Evolutionary conservation across 2,113 vertebrate species (phyloP).

Genomic region (Triplophysa rosa): DNA sequence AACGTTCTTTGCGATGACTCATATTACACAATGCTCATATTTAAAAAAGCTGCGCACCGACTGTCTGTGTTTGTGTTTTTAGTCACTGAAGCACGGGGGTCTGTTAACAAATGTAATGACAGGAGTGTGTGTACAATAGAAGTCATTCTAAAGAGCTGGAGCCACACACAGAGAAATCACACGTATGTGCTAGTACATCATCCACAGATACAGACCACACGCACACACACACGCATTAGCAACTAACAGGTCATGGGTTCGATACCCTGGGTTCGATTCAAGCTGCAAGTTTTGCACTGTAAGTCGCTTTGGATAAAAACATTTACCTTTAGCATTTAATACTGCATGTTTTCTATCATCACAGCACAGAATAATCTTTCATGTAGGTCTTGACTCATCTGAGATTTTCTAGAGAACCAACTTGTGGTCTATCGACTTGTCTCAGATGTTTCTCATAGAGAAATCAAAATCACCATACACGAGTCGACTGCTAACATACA

Average conservation of each 20-base stretch:
- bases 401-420: neutral
- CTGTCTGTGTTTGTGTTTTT: slow-evolving; percentile 34
- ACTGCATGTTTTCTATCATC: no score
- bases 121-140: slow-evolving; percentile 66
- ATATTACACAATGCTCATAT: neutral
- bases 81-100: slow-evolving; percentile 48
- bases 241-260: no score
- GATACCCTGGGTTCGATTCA: no score
- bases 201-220: slow-evolving; percentile 15
- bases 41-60: slow-evolving; percentile 4
- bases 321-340: no score
- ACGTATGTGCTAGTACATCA: slow-evolving; percentile 56
- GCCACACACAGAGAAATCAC: slow-evolving; percentile 65
- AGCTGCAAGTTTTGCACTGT: no score
- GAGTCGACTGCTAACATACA: no score
- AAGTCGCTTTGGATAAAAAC: no score
- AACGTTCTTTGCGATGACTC: no score
- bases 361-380: neutral
- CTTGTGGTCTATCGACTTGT: no score
- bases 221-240: neutral
- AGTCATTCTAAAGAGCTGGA: slow-evolving; percentile 64
- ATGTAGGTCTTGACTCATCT: no score
- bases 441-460: no score
- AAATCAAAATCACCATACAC: no score
- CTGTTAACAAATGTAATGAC: slow-evolving; percentile 66